phyloP scores from a whole-genome alignment of 1,140 invertebrate genomes.

The Drosophila subpulchrella region DNA sequence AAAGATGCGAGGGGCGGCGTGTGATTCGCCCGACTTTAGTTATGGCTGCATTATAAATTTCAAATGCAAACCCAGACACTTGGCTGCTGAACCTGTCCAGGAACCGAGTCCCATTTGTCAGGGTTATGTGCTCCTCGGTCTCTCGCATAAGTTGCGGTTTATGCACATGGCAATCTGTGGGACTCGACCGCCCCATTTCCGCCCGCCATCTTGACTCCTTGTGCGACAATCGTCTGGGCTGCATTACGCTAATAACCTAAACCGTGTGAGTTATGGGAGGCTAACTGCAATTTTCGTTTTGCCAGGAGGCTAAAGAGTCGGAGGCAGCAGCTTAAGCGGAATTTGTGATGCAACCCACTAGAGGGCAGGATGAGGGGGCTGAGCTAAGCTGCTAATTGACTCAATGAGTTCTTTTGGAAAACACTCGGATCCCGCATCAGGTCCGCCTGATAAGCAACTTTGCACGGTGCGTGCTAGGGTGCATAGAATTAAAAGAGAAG shows the following conservation, averaged over 20 bases:
- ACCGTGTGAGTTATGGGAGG: conserved; percentile 62
- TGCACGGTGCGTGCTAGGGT: neutral
- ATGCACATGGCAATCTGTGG: conserved; percentile 71
- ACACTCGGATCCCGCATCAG: neutral
- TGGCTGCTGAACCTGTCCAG: conserved; percentile 38
- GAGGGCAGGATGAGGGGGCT: neutral
- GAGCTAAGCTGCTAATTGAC: conserved; percentile 49
- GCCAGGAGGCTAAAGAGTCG: neutral
- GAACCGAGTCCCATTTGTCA: conserved; percentile 66
- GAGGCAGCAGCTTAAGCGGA: conserved; percentile 22
- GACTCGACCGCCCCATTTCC: conserved; percentile 4
- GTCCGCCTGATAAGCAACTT: conserved; percentile 2
- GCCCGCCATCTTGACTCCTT: conserved; percentile 16
- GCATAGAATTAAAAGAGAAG: neutral
- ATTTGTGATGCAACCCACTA: conserved; percentile 20
- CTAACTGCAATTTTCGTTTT: conserved; percentile 43
- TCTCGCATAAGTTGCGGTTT: conserved; percentile 68
- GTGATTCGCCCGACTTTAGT: conserved; percentile 41
- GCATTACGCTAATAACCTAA: conserved; percentile 79
- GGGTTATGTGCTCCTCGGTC: conserved; percentile 60
- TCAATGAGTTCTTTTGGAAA: conserved; percentile 15
- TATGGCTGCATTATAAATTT: conserved; percentile 78
- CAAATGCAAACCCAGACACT: conserved; percentile 68
- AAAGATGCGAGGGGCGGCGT: conserved; percentile 2
- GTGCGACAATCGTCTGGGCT: conserved; percentile 65